Evolutionary conservation across 1,140 invertebrate species (phyloP).

Genomic region (Pseudomyrmex concolor): DNA sequence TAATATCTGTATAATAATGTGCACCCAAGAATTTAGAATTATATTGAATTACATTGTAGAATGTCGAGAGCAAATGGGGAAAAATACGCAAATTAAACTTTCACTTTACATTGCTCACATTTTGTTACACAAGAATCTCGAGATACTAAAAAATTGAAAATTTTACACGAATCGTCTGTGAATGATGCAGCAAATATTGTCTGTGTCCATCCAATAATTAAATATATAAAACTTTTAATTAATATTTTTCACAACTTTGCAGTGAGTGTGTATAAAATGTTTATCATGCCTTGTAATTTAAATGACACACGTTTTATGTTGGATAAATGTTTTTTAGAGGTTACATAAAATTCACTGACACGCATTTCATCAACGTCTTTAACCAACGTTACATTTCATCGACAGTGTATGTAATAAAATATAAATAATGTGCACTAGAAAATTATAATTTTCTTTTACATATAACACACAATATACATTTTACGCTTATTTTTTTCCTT

Average conservation of each 20-base stretch:
- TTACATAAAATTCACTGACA: no score
- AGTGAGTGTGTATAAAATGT: neutral
- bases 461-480: no score
- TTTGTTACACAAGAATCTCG: neutral
- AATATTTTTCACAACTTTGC: constrained; percentile 43
- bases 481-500: no score
- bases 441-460: no score
- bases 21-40: neutral
- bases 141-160: constrained; percentile 21
- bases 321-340: constrained; percentile 17
- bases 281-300: constrained; percentile 11
- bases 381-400: no score
- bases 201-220: constrained; percentile 28
- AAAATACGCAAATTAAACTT: constrained; percentile 17
- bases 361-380: no score
- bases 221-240: constrained; percentile 51
- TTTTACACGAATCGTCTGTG: constrained; percentile 20
- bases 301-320: constrained; percentile 17
- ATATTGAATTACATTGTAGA: neutral
- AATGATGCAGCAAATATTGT: constrained; percentile 19
- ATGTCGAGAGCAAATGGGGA: neutral
- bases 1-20: no score
- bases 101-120: constrained; percentile 5
- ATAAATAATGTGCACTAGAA: no score
- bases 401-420: no score